Evolutionary conservation across 2,888 invertebrate species (phyloP), one percentile per base, ranked within the genome.

Genomic region (Phasia obesa): DNA sequence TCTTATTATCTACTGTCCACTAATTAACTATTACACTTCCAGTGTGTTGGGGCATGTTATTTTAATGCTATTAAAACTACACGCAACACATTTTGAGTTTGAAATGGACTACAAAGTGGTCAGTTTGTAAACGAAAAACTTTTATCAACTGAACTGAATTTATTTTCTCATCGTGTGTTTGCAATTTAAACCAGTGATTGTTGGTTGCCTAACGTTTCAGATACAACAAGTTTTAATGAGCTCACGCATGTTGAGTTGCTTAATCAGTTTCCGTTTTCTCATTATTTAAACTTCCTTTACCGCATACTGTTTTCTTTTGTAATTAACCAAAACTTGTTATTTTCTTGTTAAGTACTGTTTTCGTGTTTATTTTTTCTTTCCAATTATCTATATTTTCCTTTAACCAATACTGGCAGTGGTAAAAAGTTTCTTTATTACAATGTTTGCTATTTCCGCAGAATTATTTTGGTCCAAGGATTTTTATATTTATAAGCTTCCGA

Each of bases 161-260:
- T 65, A 35, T 25, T 47, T 64, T 65, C n/a, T 23, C 53, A 53
- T 44, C 23, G 35, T 70, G 47, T 35, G 19, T 38, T 25, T 55
- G 6, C 15, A 47, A 19, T 64, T 27, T 21, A 6, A 27, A 49
- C 17, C 47, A 47, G 62, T 42, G 15, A 42, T 47, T 47, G 44
- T n/a, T 11, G 17, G 51, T 55, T 69, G 53, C 13, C 17, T 25
- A 53, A 55, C 15, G 15, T n/a, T 0, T 2, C 13, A 31, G 23
- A 42, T 51, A 60, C 44, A 59, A 70, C 57, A 78, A 75, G 70
- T 75, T 82, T 78, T 78, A 82, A 75, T 78, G 70, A 82, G 59
- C 65, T 74, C 65, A 78, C 74, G 78, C 74, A 74, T 70, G 82
- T 74, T 82, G 82, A 78, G 74, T 70, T 82, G 57, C 59, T 78